Base-by-base conservation (phyloP, 2,113 vertebrate genomes). In the Montifringilla adamsi region DNA sequence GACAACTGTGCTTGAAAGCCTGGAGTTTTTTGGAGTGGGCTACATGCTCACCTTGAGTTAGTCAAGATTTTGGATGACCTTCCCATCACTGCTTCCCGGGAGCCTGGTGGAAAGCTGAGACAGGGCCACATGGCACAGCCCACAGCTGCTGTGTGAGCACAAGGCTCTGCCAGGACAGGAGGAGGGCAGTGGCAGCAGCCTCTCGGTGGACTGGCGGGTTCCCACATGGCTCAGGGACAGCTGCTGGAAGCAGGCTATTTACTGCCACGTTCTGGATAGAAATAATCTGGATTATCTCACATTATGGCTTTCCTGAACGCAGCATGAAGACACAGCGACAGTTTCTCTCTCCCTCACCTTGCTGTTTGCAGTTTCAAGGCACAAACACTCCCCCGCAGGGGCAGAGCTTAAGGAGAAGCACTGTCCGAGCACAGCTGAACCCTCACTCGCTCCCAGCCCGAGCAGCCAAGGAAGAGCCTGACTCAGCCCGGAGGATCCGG, bases 221-320 rank as follows among this genome's bases (percentile, higher is more conserved):
- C 55, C 75, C 75, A 63, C 5, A 1, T 7, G 13, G 64, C 69
- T 92, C 56, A 39, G 68, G 39, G 64, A 50, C 7, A 70, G 83
- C 64, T 93, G 76, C 35, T 94, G 82, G 75, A 70, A 92, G 60
- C 2, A 88, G 72, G 75, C 67, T 31, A 3, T 73, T 93, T 52
- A 84, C 37, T 89, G 83, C 74, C 78, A 90, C 4, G 0, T 73
- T 89, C 78, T 63, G 78, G 46, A 47, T 49, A 60, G 89, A 63
- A 92, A 78, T 90, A 94, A 94, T 95, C 93, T 87, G 83, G 67
- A 96, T 94, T 86, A 92, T 64, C 37, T 86, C 92, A 86, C 2
- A 1, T 76, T 66, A 66, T 0, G 4, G 22, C 33, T 88, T 90
- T 64, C 62, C 89, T 47, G 58, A 76, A 8, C 37, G 28, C 72